Percentiles rank a stretch among this genome's conserved stretches.
These are phyloP conservation scores for Siniperca knerii DNA, from an alignment of 2,113 vertebrate genomes.

Conservation along the genomic window DNA sequence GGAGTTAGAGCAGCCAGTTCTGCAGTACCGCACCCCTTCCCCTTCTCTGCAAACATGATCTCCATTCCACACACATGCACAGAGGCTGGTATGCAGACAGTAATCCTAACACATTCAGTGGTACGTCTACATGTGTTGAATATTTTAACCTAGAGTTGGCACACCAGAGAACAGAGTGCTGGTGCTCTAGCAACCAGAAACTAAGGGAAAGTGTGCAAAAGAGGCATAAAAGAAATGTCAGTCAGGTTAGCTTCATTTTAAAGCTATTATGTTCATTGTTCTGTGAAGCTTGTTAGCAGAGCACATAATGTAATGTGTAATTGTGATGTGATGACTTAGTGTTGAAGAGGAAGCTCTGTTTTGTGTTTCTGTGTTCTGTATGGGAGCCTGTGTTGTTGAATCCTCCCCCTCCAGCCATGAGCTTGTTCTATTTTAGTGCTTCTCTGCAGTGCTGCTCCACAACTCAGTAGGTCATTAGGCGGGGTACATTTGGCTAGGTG, in stretches of 20 bases:
- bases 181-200: conserved; percentile 36
- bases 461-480: conserved; percentile 42
- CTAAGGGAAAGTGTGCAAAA: background rate
- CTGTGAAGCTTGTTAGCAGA: background rate
- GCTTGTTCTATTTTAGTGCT: conserved; percentile 65
- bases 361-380: conserved; percentile 10
- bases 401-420: conserved; percentile 44
- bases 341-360: background rate
- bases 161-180: background rate
- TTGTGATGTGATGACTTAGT: background rate
- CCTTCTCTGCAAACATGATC: conserved; percentile 40
- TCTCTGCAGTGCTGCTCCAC: conserved; percentile 62
- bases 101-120: conserved; percentile 39
- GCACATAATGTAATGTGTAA: background rate
- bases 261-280: background rate
- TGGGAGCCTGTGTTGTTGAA: conserved; percentile 21
- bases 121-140: conserved; percentile 26
- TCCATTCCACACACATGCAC: conserved; percentile 29
- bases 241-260: background rate
- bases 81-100: conserved; percentile 61
- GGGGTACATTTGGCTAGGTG: conserved; percentile 33
- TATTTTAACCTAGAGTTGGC: conserved; percentile 25
- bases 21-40: background rate
- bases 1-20: conserved; percentile 8
- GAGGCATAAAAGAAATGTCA: background rate